Percentiles rank a stretch among this genome's conserved stretches.
Evolutionary conservation across 2,797 vertebrate species (phyloP).

Genomic region (Leuciscus waleckii): DNA sequence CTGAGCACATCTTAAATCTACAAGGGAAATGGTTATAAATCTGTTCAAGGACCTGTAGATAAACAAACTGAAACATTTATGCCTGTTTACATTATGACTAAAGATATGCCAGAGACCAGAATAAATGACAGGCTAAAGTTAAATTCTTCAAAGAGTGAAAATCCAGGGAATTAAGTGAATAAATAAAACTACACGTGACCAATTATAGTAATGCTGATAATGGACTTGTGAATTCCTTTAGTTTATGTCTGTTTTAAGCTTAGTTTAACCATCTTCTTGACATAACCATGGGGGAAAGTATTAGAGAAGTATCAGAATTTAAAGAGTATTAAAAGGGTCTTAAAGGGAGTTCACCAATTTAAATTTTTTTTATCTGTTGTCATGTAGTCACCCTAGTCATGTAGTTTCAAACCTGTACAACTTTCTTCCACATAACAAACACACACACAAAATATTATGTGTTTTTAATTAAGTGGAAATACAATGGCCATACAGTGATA

Average conservation of each 20-base stretch:
- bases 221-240: not conserved
- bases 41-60: constrained; percentile 1
- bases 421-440: not conserved
- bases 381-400: no score
- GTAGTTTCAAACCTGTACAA: no score
- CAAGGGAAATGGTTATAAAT: constrained; percentile 11
- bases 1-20: not conserved
- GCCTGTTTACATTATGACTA: constrained; percentile 9
- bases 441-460: no score
- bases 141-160: not conserved
- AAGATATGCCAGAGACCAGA: not conserved
- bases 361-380: no score
- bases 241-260: not conserved
- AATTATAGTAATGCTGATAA: not conserved
- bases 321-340: not conserved
- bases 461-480: not conserved
- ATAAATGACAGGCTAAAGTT: not conserved
- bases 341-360: not conserved
- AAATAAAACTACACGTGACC: not conserved
- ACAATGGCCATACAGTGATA: not conserved
- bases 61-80: constrained; percentile 14
- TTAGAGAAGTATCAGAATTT: not conserved
- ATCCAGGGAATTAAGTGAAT: not conserved
- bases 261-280: not conserved
- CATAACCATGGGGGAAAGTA: not conserved